These are phyloP conservation scores for Notarius lentiginosus DNA, from an alignment of 2,113 vertebrate genomes.

Conservation along the genomic window DNA sequence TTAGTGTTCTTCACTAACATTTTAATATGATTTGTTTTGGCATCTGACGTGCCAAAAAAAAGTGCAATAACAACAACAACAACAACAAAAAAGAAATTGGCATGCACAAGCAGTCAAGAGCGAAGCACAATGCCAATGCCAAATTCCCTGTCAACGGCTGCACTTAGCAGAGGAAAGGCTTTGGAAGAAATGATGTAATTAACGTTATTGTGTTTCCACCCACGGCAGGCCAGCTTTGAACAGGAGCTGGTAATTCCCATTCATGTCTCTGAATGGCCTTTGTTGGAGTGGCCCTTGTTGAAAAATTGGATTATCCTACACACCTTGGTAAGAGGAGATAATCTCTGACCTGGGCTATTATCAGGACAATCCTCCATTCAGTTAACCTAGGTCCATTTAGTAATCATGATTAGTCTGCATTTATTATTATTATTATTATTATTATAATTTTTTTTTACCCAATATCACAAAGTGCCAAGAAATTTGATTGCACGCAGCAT, in stretches of 20 bases:
- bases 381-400: slow-evolving; percentile 25
- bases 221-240: slow-evolving; percentile 65
- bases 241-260: slow-evolving; percentile 70
- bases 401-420: not conserved
- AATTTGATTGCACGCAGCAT: not conserved
- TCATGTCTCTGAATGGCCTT: slow-evolving; percentile 70
- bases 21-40: slow-evolving; percentile 80
- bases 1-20: slow-evolving; percentile 70
- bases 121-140: slow-evolving; percentile 64
- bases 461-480: not conserved
- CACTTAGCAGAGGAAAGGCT: slow-evolving; percentile 64
- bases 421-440: no score
- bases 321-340: slow-evolving; percentile 64
- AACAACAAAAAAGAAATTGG: slow-evolving; percentile 62
- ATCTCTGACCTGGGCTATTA: slow-evolving; percentile 71
- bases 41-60: slow-evolving; percentile 51
- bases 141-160: slow-evolving; percentile 69
- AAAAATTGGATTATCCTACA: slow-evolving; percentile 72
- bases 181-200: slow-evolving; percentile 67
- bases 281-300: slow-evolving; percentile 65
- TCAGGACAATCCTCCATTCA: slow-evolving; percentile 62
- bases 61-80: not conserved
- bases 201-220: slow-evolving; percentile 70
- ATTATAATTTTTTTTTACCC: not conserved
- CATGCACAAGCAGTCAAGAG: slow-evolving; percentile 67